phyloP scores from a whole-genome alignment of 2,888 invertebrate genomes.

The Cyrtodaria siliqua region DNA sequence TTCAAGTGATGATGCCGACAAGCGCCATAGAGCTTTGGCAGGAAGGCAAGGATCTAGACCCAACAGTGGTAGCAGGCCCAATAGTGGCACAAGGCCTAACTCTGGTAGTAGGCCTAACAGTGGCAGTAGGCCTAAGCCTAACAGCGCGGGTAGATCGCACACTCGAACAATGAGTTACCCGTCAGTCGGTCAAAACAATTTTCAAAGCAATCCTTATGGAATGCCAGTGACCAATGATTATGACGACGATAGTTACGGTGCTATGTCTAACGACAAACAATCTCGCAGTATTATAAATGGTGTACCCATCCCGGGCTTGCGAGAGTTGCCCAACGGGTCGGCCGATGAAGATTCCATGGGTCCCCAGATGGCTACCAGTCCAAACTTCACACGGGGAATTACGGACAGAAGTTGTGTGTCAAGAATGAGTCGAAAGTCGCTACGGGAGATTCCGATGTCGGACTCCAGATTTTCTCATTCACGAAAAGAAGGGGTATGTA shows the following conservation, averaged over 20 bases:
- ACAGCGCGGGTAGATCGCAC: conserved; percentile 48
- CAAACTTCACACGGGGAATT: conserved; percentile 35
- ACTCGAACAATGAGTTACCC: conserved; percentile 23
- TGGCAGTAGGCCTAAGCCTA: conserved; percentile 57
- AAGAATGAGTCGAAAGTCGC: conserved; percentile 76
- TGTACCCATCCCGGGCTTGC: conserved; percentile 36
- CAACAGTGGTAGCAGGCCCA: conserved; percentile 70
- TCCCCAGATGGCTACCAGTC: conserved; percentile 40
- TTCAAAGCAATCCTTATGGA: conserved; percentile 3
- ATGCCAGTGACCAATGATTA: conserved; percentile 14
- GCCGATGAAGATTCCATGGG: conserved; percentile 26
- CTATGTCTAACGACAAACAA: conserved; percentile 15
- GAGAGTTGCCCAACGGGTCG: conserved; percentile 20
- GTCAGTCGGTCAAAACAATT: conserved; percentile 4
- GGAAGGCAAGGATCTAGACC: conserved; percentile 67
- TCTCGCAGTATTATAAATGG: conserved; percentile 19
- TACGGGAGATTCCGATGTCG: conserved; percentile 79
- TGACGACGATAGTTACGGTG: conserved; percentile 6
- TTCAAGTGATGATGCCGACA: conserved; percentile 74
- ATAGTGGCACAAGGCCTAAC: conserved; percentile 66
- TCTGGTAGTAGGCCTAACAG: conserved; percentile 63
- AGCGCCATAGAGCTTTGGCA: conserved; percentile 21
- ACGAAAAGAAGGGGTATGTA: conserved; percentile 22
- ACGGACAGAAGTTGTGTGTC: conserved; percentile 67
- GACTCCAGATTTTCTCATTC: conserved; percentile 71